Evolutionary conservation across 2,113 vertebrate genomes (phyloP).

Genomic region (Dasyurus viverrinus): DNA sequence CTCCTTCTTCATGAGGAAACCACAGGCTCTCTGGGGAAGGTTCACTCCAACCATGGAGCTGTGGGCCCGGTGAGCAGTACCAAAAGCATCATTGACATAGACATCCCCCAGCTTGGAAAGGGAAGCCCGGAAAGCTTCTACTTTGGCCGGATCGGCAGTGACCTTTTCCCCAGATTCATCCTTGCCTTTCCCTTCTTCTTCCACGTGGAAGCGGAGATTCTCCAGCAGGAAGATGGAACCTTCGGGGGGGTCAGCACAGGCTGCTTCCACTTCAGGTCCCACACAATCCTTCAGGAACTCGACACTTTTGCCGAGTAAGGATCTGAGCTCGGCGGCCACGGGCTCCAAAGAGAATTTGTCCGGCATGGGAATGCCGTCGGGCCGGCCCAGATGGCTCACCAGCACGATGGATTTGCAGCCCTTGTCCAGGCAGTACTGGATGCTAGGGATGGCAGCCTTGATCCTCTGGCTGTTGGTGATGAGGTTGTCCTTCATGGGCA

Average conservation of each 20-base stretch:
- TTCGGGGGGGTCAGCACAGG: conserved; percentile 88
- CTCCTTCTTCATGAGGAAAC: conserved; percentile 99
- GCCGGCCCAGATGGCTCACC: conserved; percentile 97
- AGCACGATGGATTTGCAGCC: conserved; percentile 94
- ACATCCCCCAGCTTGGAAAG: conserved; percentile 96
- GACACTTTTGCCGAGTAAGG: conserved; percentile 90
- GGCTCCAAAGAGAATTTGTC: conserved; percentile 94
- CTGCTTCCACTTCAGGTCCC: conserved; percentile 91
- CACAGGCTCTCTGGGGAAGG: conserved; percentile 93
- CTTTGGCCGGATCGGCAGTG: conserved; percentile 89
- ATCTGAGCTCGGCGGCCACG: conserved; percentile 92
- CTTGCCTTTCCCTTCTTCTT: conserved; percentile 97
- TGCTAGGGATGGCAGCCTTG: conserved; percentile 94
- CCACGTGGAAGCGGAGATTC: conserved; percentile 97
- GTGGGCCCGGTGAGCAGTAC: conserved; percentile 96
- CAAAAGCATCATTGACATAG: conserved; percentile 97
- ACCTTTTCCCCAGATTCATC: conserved; percentile 94
- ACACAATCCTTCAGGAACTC: conserved; percentile 96
- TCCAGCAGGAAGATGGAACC: conserved; percentile 95
- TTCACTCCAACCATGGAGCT: conserved; percentile 99
- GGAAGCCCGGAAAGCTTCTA: conserved; percentile 92
- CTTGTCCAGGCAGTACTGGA: conserved; percentile 93
- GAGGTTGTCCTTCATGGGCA: conserved; percentile 90
- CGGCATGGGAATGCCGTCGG: conserved; percentile 93
- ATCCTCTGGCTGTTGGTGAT: conserved; percentile 96